A percentile compares a stretch with the other conserved stretches of the same genome.
phyloP scores from a whole-genome alignment of 2,113 vertebrate genomes.

The Nyctereutes procyonoides region DNA sequence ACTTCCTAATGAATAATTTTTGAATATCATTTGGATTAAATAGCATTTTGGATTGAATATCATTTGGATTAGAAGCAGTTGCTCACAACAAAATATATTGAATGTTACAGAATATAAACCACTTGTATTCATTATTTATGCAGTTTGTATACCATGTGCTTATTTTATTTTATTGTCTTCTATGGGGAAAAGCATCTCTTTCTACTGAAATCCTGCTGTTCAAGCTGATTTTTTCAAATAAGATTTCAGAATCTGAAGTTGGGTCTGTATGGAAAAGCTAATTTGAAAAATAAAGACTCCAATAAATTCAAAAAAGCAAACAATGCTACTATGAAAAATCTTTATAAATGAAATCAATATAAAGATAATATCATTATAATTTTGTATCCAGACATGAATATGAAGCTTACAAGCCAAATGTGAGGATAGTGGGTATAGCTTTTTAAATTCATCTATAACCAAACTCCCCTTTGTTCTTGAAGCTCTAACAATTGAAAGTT shows the following conservation, averaged over 20 bases:
- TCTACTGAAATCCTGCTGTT: not conserved
- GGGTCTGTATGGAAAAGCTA: not conserved
- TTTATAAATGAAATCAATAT: not conserved
- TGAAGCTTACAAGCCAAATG: not conserved
- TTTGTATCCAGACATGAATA: not conserved
- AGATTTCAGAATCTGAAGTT: not conserved
- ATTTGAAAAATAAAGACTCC: not conserved
- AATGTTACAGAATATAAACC: not conserved
- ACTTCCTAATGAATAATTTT: not conserved
- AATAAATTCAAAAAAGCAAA: not conserved
- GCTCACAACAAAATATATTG: not conserved
- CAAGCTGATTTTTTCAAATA: not conserved
- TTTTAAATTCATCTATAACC: not conserved
- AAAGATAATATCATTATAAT: not conserved
- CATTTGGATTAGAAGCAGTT: not conserved
- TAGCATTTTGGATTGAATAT: constrained; percentile 2
- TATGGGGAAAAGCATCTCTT: not conserved
- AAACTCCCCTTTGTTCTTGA: not conserved
- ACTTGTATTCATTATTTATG: not conserved
- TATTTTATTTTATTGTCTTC: not conserved
- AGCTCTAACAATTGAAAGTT: not conserved
- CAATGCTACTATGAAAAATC: not conserved
- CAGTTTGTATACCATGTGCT: not conserved
- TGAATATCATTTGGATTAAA: not conserved
- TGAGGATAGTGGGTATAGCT: not conserved